These are phyloP conservation scores for Cylindroiulus punctatus DNA, from an alignment of 2,888 invertebrate species.

Conservation along the genomic window DNA sequence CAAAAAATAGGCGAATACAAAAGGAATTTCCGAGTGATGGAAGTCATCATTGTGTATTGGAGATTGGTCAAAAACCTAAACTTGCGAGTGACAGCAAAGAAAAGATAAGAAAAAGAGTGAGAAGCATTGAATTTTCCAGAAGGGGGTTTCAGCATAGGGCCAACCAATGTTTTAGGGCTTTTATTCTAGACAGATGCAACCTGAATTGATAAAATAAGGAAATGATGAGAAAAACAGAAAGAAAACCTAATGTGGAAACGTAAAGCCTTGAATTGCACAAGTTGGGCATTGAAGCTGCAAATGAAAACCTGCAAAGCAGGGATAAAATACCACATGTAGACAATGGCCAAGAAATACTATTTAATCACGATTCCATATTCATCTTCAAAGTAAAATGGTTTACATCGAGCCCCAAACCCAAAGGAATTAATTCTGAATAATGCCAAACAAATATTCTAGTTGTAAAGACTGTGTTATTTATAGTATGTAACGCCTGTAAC, in stretches of 20 bases:
- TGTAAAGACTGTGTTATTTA: too few relatives aligned
- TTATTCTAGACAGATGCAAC: constrained; percentile 32
- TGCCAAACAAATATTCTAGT: too few relatives aligned
- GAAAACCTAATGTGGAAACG: not conserved
- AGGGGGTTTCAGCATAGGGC: not conserved
- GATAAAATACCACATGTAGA: too few relatives aligned
- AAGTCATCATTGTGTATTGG: constrained; percentile 19
- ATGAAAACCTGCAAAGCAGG: too few relatives aligned
- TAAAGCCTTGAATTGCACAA: not conserved
- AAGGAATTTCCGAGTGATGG: constrained; percentile 24
- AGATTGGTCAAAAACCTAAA: constrained; percentile 21
- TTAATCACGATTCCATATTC: too few relatives aligned
- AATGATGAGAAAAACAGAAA: constrained; percentile 2
- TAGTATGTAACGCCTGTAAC: too few relatives aligned
- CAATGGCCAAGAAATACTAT: too few relatives aligned
- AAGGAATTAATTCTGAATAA: too few relatives aligned
- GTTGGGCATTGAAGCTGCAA: too few relatives aligned
- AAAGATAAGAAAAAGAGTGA: constrained; percentile 17
- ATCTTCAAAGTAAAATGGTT: too few relatives aligned
- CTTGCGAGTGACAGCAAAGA: not conserved
- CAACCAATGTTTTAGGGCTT: not conserved
- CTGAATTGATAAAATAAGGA: constrained; percentile 24
- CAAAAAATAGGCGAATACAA: not conserved
- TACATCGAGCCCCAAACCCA: too few relatives aligned
- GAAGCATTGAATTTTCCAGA: not conserved